Conservation (phyloP, 1,140 invertebrate genomes). For the Lepidurus couesii region DNA sequence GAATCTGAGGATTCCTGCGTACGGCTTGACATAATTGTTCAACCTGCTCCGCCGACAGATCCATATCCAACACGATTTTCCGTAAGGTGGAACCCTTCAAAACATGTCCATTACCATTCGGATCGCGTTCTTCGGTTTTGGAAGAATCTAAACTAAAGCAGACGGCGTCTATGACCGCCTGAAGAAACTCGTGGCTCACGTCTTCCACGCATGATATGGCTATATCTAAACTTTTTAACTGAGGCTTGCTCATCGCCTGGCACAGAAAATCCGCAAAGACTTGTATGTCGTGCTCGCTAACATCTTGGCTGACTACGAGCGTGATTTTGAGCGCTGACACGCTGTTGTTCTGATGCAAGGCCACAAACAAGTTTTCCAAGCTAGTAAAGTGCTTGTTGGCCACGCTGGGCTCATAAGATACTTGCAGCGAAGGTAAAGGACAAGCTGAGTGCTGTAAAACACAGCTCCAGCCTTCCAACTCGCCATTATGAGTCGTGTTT, state of each 20-base stretch:
- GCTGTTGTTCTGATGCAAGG: conserved; percentile 46
- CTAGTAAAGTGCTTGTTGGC: conserved; percentile 26
- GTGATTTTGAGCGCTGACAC: conserved; percentile 49
- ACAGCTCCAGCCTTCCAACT: conserved; percentile 49
- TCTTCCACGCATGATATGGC: conserved; percentile 51
- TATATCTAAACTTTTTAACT: conserved; percentile 49
- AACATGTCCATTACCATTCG: neutral
- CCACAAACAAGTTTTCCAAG: conserved; percentile 47
- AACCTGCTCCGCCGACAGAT: conserved; percentile 50
- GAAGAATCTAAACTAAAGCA: conserved; percentile 46
- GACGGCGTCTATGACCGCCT: conserved; percentile 51
- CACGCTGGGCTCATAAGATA: conserved; percentile 49
- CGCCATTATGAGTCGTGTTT: conserved; percentile 46
- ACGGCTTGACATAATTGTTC: conserved; percentile 47
- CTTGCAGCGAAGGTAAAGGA: conserved; percentile 47
- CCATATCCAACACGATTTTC: conserved; percentile 51
- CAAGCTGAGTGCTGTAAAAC: conserved; percentile 47
- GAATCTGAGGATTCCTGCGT: conserved; percentile 48
- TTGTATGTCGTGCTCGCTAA: conserved; percentile 46
- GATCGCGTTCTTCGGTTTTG: neutral
- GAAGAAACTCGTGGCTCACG: conserved; percentile 42
- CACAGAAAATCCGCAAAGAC: conserved; percentile 47
- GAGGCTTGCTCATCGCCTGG: conserved; percentile 46
- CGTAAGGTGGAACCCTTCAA: neutral
- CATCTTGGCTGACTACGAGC: conserved; percentile 49